Evolutionary conservation across 2,888 invertebrate genomes (phyloP), one percentile per base, ranked within the genome.

Genomic region (Himalopsyche japonica): DNA sequence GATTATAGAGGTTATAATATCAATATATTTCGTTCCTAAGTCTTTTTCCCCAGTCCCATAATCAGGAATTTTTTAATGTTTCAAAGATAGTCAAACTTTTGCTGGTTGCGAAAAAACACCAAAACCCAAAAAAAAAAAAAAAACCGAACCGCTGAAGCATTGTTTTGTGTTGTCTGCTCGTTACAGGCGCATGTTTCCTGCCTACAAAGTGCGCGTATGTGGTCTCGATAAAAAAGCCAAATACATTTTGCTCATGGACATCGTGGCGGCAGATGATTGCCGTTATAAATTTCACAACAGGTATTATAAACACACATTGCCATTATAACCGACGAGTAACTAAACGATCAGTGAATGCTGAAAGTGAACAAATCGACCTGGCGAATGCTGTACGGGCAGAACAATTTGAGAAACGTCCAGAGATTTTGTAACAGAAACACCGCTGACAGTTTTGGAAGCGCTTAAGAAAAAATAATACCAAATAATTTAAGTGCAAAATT

Each of bases 131-230:
- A 30, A 27, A 20, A n/a, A n/a, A 30, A 49, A 79, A 30, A 48
- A 48, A 76, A 76, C 76, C 76, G 43, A 79, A 34, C 76, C 81
- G 81, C 84, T 84, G 84, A 84, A 82, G 82, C 76, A 80, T 30
- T 32, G 90, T 84, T 76, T 57, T 57, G 57, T 57, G 57, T 57
- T 84, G 81, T 84, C 84, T 84, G 84, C 92, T 93, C 93, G 93
- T 94, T 94, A 92, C 95, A 98, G 98, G 94, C 97, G 98, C 93
- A 98, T 98, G 97, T 98, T 98, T 94, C 98, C 98, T 92, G 97
- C 98, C 93, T 98, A 95, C 95, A 98, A 98, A 95, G 97, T 98
- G 91, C 96, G 98, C 93, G 96, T 98, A 90, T 96, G 96, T 93
- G 98, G 98, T 91, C 95, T 98, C 93, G 98, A 98, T 95, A 97